Evolutionary conservation across 2,113 vertebrate species (phyloP), one percentile per base, ranked within the genome.

Genomic region (Boulengerochromis microlepis): DNA sequence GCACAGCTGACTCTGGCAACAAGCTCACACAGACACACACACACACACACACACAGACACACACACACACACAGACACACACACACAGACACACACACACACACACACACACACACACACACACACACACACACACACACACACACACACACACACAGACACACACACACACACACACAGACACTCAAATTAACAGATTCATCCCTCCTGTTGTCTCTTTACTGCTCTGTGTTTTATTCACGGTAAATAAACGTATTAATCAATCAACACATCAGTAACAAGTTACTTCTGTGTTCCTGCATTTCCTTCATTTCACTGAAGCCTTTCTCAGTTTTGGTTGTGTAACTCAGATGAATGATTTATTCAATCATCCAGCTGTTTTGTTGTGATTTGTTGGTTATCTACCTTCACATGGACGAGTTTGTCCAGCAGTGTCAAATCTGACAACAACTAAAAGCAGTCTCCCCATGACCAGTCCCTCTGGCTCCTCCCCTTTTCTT

Each of bases 181-280:
- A 4, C n/a, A n/a, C n/a, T n/a, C n/a, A 22, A 24, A 71, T 13
- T 4, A 15, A 40, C 6, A 24, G 12, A 69, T 5, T 13, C 19
- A 8, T 12, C 4, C 11, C 4, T 35, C 18, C 33, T 2, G 5
- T 4, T 22, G 7, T 69, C 35, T 6, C n/a, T 4, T 4, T 4
- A 9, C 19, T 42, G 12, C 8, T 15, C 2, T 0, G n/a, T 1
- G 38, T 22, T 64, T 33, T 19, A 33, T 10, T 64, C 31, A 7
- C 1, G 0, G 18, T 35, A 5, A 66, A 66, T 66, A 66, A 66
- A 66, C 4, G 31, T 19, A 7, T 4, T n/a, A 0, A 19, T 4
- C 15, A 61, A 3, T 31, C 16, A 19, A 19, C 31, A 35, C 9
- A 18, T 59, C 56, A 10, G 29, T 35, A 8, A 38, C 4, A 3